These are phyloP conservation scores for Columba guinea DNA, from an alignment of 2,797 vertebrate species.

Conservation along the genomic window DNA sequence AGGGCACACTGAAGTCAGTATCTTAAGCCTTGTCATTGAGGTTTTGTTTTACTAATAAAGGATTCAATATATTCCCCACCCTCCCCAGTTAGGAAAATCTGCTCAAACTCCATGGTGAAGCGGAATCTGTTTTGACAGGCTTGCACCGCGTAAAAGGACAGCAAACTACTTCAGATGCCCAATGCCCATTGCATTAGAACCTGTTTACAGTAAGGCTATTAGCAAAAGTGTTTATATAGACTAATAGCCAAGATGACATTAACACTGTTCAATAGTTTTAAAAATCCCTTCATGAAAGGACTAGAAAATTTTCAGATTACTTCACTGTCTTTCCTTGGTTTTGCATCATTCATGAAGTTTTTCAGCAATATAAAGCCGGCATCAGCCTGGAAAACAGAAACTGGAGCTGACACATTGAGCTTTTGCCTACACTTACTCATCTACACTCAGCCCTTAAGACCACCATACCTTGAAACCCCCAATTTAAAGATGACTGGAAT, in stretches of 20 bases:
- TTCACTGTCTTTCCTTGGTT: neutral
- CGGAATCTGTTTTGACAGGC: neutral
- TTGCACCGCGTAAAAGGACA: neutral
- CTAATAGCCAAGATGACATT: neutral
- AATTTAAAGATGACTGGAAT: neutral
- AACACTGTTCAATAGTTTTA: neutral
- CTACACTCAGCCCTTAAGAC: neutral
- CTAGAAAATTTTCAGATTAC: neutral
- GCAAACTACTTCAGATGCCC: neutral
- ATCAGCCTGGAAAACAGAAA: neutral
- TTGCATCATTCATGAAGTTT: neutral
- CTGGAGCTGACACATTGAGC: neutral
- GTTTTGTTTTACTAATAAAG: neutral
- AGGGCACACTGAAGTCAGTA: neutral
- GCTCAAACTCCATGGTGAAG: neutral
- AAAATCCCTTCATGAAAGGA: neutral
- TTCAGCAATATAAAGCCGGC: neutral
- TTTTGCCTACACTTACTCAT: neutral
- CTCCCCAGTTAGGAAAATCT: neutral
- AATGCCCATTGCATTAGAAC: neutral
- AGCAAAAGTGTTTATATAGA: neutral
- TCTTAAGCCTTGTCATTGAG: neutral
- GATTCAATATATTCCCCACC: too few relatives aligned
- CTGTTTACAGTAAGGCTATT: neutral
- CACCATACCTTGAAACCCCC: neutral